phyloP scores from a whole-genome alignment of 1,140 invertebrate species.

The Trachymyrmex cornetzi region DNA sequence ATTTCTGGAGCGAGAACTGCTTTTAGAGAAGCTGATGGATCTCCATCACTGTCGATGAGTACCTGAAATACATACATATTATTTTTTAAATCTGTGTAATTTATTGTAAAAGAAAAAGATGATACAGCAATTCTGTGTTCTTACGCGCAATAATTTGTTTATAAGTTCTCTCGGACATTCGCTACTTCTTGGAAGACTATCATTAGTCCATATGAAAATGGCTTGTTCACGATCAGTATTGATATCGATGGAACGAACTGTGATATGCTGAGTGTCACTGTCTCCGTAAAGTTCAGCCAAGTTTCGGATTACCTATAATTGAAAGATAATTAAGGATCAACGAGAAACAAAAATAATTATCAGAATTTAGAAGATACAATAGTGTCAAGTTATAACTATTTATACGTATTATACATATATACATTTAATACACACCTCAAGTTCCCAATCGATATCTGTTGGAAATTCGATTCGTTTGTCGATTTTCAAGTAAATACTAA shows the following conservation, averaged over 20 bases:
- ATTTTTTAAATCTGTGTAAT: not conserved
- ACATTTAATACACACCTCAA: constrained; percentile 80
- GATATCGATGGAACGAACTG: constrained; percentile 89
- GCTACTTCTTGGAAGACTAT: constrained; percentile 91
- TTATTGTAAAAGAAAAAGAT: not conserved
- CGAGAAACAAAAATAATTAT: not conserved
- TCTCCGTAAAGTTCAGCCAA: constrained; percentile 91
- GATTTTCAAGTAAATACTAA: constrained; percentile 90
- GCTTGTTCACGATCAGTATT: constrained; percentile 85
- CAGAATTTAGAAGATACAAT: too few relatives aligned
- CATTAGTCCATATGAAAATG: constrained; percentile 95
- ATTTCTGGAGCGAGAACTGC: constrained; percentile 89
- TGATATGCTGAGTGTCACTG: constrained; percentile 90
- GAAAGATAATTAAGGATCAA: constrained; percentile 3
- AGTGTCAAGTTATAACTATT: too few relatives aligned
- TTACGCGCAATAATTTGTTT: constrained; percentile 89
- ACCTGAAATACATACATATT: constrained; percentile 81
- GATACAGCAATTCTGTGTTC: constrained; percentile 57
- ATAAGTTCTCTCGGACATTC: constrained; percentile 92
- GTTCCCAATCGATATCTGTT: constrained; percentile 91
- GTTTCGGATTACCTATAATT: constrained; percentile 88
- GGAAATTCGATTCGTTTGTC: constrained; percentile 88
- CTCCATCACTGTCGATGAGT: constrained; percentile 87
- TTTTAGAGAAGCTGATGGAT: constrained; percentile 87
- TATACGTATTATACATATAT: too few relatives aligned